A percentile compares a stretch with the other conserved stretches of the same genome.
Evolutionary conservation across 2,888 invertebrate species (phyloP).

Genomic region (Heliconius charithonia): DNA sequence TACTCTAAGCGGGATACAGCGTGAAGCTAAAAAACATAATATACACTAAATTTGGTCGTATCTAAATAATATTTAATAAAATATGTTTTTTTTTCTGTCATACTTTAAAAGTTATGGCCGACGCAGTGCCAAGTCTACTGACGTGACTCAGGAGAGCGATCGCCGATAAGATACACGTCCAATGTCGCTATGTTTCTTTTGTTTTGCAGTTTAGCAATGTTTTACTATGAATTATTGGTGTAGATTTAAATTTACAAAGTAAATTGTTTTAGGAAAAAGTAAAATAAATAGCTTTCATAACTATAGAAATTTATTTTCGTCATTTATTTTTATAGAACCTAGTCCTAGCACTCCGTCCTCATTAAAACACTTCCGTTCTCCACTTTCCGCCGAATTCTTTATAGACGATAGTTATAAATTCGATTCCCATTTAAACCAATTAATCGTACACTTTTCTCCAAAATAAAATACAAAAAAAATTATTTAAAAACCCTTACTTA

Average conservation of each 20-base stretch:
- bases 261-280: background rate
- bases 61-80: too few species aligned
- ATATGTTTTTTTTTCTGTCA: background rate
- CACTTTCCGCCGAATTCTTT: too few species aligned
- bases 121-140: conserved; percentile 21
- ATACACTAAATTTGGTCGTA: too few species aligned
- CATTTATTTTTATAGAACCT: background rate
- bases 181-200: conserved; percentile 19
- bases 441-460: too few species aligned
- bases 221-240: conserved; percentile 21
- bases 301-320: background rate
- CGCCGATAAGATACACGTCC: conserved; percentile 30
- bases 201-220: conserved; percentile 18
- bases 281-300: background rate
- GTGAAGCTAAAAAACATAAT: too few species aligned
- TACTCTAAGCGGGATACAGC: too few species aligned
- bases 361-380: too few species aligned
- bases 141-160: conserved; percentile 34
- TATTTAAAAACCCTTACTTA: background rate
- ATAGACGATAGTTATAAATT: too few species aligned
- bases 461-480: too few species aligned
- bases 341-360: too few species aligned
- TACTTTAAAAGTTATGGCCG: conserved; percentile 14
- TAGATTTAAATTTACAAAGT: background rate
- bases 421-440: too few species aligned